These are phyloP conservation scores for Imbricaverruca yamaguchii DNA, from an alignment of 2,888 invertebrate species.

Conservation along the genomic window DNA sequence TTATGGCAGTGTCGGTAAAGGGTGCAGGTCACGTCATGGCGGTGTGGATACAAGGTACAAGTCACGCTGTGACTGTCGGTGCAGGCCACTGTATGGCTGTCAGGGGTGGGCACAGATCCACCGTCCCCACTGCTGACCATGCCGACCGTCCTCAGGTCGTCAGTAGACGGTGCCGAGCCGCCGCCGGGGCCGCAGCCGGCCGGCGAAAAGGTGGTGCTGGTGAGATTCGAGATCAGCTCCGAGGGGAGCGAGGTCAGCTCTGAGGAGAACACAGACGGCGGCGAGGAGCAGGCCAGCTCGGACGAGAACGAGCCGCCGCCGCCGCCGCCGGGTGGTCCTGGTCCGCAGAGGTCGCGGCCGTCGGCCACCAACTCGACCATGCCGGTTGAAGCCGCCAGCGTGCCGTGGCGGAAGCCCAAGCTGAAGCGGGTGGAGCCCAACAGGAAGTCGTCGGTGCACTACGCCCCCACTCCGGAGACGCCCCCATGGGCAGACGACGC, in stretches of 20 bases:
- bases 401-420: conserved; percentile 18
- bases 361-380: not conserved
- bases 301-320: not conserved
- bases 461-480: not conserved
- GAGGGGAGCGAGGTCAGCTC: not conserved
- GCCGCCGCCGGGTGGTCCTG: not conserved
- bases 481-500: conserved; percentile 19
- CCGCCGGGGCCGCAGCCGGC: not conserved
- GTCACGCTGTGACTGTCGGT: too few relatives aligned
- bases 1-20: too few relatives aligned
- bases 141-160: not conserved
- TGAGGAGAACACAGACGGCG: not conserved
- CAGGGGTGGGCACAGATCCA: too few relatives aligned
- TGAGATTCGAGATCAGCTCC: conserved; percentile 11
- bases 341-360: not conserved
- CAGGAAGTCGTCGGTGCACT: not conserved
- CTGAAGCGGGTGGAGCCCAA: not conserved
- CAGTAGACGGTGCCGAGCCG: not conserved
- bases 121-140: not conserved
- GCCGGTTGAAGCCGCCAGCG: not conserved
- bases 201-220: not conserved
- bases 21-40: too few relatives aligned
- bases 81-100: too few relatives aligned
- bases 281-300: not conserved
- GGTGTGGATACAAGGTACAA: too few relatives aligned